These are phyloP conservation scores for Takifugu ocellatus DNA, from an alignment of 2,797 vertebrate species.

Conservation along the genomic window DNA sequence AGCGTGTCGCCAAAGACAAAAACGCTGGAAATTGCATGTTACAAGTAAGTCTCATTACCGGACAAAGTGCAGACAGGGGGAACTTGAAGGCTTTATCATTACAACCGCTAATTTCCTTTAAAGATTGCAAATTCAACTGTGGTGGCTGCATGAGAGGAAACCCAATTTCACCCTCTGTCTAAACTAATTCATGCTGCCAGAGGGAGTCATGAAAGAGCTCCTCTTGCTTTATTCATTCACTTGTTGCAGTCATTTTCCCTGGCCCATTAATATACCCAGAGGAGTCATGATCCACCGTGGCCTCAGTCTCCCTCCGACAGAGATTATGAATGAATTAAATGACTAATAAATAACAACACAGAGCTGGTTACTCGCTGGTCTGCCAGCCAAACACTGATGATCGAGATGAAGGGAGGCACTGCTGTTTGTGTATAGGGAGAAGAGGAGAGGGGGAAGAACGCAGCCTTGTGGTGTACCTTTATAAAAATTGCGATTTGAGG, in stretches of 20 bases:
- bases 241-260: slow-evolving; percentile 51
- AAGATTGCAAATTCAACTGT: slow-evolving; percentile 40
- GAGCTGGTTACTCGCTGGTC: too few relatives aligned
- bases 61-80: slow-evolving; percentile 23
- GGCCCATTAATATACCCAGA: slow-evolving; percentile 44
- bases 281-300: slow-evolving; percentile 47
- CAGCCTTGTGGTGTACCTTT: too few relatives aligned
- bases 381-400: too few relatives aligned
- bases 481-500: too few relatives aligned
- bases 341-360: slow-evolving; percentile 45
- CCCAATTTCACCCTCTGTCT: slow-evolving; percentile 40
- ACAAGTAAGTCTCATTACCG: slow-evolving; percentile 33
- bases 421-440: not conserved
- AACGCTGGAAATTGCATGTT: slow-evolving; percentile 31
- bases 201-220: slow-evolving; percentile 43
- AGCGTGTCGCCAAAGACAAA: slow-evolving; percentile 10
- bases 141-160: slow-evolving; percentile 25
- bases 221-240: slow-evolving; percentile 45
- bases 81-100: slow-evolving; percentile 40
- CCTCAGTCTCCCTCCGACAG: slow-evolving; percentile 35
- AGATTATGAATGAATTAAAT: slow-evolving; percentile 42
- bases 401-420: too few relatives aligned
- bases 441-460: slow-evolving; percentile 2
- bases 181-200: slow-evolving; percentile 35
- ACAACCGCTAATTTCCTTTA: slow-evolving; percentile 45